phyloP scores from a whole-genome alignment of 2,888 invertebrate species.

The Drosophila pseudotakahashii region DNA sequence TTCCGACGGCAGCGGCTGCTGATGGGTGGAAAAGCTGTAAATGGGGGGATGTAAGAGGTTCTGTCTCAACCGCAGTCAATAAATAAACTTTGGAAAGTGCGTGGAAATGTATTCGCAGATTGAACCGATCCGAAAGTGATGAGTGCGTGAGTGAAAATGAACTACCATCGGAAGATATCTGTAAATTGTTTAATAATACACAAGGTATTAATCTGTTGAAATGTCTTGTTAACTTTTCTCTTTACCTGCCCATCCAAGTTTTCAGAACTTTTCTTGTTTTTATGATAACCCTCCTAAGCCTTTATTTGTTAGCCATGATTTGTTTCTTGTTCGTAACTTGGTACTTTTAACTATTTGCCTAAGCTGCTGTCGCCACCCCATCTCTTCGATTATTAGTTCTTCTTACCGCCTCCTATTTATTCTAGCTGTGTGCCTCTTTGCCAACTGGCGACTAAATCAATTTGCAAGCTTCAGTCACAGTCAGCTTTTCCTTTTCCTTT shows the following conservation, averaged over 20 bases:
- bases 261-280: not conserved
- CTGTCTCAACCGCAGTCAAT: slow-evolving; percentile 54
- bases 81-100: slow-evolving; percentile 75
- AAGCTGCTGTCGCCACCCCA: not conserved
- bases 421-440: not conserved
- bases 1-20: slow-evolving; percentile 38
- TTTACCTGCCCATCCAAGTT: no score
- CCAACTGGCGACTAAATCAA: slow-evolving; percentile 45
- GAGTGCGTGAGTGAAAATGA: slow-evolving; percentile 6
- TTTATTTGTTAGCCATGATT: slow-evolving; percentile 1
- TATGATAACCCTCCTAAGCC: no score
- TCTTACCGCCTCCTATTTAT: not conserved
- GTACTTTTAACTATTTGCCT: slow-evolving; percentile 16
- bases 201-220: no score
- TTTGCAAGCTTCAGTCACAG: slow-evolving; percentile 47
- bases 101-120: slow-evolving; percentile 46
- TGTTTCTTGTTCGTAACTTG: not conserved
- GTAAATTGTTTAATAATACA: not conserved
- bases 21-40: not conserved
- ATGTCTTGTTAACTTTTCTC: no score
- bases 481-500: slow-evolving; percentile 2
- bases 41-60: not conserved
- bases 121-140: not conserved
- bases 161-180: not conserved
- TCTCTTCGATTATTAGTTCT: slow-evolving; percentile 27